Percentiles rank a stretch among this genome's conserved stretches.
phyloP scores from a whole-genome alignment of 2,888 invertebrate species.

The Tuberolachnus salignus region DNA sequence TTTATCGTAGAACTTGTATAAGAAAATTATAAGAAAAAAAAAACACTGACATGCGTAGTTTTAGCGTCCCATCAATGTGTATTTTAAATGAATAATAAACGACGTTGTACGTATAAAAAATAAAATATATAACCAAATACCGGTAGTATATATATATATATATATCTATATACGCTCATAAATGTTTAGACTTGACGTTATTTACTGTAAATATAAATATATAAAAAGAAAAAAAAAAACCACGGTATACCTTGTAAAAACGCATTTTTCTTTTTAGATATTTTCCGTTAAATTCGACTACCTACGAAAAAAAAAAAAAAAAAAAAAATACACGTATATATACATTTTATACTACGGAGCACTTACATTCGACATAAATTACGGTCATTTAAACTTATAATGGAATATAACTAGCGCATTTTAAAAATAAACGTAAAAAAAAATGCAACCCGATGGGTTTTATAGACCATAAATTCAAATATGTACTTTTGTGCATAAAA shows the following conservation, averaged over 20 bases:
- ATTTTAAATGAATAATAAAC: conserved; percentile 17
- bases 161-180: background rate
- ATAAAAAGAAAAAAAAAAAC: background rate
- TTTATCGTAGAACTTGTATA: too few species aligned
- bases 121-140: conserved; percentile 22
- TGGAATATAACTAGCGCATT: conserved; percentile 46
- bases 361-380: conserved; percentile 39
- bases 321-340: conserved; percentile 5
- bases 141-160: background rate
- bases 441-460: conserved; percentile 37
- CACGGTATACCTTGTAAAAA: conserved; percentile 12
- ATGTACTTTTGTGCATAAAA: background rate
- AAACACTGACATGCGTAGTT: background rate
- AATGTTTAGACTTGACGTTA: conserved; percentile 13
- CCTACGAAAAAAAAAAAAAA: too few species aligned
- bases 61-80: background rate
- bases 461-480: conserved; percentile 49
- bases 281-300: conserved; percentile 19
- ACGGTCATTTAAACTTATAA: conserved; percentile 50
- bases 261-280: conserved; percentile 17
- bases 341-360: conserved; percentile 18
- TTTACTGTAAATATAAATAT: conserved; percentile 12
- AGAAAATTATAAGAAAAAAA: background rate
- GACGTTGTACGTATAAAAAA: background rate
- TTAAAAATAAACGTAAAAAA: conserved; percentile 38